Evolutionary conservation across 2,888 invertebrate genomes (phyloP).

Genomic region (Morpho deidamia): DNA sequence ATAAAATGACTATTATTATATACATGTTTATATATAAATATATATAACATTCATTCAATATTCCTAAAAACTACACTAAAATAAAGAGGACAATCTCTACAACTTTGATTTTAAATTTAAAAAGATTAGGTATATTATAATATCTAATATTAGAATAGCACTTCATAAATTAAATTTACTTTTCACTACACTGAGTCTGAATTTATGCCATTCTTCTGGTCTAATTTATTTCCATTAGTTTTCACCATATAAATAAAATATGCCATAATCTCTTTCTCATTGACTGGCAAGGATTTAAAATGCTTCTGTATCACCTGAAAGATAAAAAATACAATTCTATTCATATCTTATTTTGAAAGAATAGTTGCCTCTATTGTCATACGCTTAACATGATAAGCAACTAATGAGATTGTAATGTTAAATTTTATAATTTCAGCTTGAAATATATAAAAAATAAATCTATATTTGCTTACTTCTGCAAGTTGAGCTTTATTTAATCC

Average conservation of each 20-base stretch:
- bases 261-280: constrained; percentile 95
- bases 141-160: constrained; percentile 44
- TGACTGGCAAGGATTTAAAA: constrained; percentile 95
- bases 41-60: too few relatives aligned
- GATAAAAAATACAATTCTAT: constrained; percentile 26
- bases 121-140: constrained; percentile 42
- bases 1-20: too few relatives aligned
- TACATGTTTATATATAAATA: too few relatives aligned
- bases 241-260: constrained; percentile 98
- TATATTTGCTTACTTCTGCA: constrained; percentile 86
- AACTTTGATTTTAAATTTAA: constrained; percentile 45
- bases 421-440: too few relatives aligned
- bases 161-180: constrained; percentile 29
- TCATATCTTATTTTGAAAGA: too few relatives aligned
- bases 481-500: constrained; percentile 96
- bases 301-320: constrained; percentile 95
- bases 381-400: too few relatives aligned
- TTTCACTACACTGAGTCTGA: constrained; percentile 73
- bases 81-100: constrained; percentile 10
- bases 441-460: too few relatives aligned
- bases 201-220: constrained; percentile 88
- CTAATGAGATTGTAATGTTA: too few relatives aligned
- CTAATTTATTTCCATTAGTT: constrained; percentile 92
- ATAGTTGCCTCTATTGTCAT: too few relatives aligned
- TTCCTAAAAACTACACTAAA: neutral